Base-by-base conservation (phyloP, 2,888 invertebrate species). In the Cerceris ruficornis region DNA sequence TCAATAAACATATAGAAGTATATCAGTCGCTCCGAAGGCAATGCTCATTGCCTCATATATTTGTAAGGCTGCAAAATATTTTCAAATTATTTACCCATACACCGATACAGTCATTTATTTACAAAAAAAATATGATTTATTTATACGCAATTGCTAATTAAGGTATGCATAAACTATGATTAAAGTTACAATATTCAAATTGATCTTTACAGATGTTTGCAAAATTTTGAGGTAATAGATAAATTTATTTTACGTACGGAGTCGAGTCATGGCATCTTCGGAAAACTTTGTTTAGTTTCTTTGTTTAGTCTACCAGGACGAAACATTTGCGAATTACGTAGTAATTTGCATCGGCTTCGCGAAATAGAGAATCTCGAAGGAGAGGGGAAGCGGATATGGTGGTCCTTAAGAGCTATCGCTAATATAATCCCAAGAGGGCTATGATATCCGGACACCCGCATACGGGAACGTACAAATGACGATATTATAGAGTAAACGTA, bases 201-300 rank as follows among this genome's bases (percentile, higher is more conserved):
- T 4, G 28, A 28, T 28, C 28, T 28, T 28, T 28, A 2, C 4
- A 2, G 28, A 28, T 28, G 28, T 28, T 28, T 28, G n/a, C 17
- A 14, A 39, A 8, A 17, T 49, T 46, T 49, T n/a, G 7, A 17
- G n/a, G 43, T 49, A 15, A 62, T 62, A 39, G 43, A 46, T 11
- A 7, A 39, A 28, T 28, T 28, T 8, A 17, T 28, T 65, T 28
- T 82, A 86, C 95, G 94, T 94, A 97, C 97, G 95, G 78, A 96
- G 92, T 92, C 96, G 95, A 82, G 97, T 96, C 95, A 97, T 97
- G 80, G 96, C 96, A 90, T 97, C 96, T 85, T 97, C 96, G 0
- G 96, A 95, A 83, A 97, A 95, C n/a, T n/a, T n/a, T n/a, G n/a
- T n/a, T n/a, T n/a, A n/a, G n/a, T n/a, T n/a, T n/a, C n/a, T n/a